A percentile compares a stretch with the other conserved stretches of the same genome.
Evolutionary conservation across 2,888 invertebrate genomes (phyloP).

Genomic region (Pachliopta kotzebuea): DNA sequence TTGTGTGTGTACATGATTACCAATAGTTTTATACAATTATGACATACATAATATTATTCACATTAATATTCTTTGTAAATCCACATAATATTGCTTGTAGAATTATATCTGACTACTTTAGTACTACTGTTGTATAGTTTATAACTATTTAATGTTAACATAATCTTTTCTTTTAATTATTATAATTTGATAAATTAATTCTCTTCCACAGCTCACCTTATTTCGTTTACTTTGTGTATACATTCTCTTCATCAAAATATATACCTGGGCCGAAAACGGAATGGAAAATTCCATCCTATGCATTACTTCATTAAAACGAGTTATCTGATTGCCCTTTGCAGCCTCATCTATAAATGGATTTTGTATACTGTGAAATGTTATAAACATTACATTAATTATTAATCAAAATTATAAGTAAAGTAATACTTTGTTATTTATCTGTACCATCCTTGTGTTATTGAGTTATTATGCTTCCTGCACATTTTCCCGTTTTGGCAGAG

Average conservation of each 20-base stretch:
- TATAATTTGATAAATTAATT: too few species aligned
- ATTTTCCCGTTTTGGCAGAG: constrained; percentile 63
- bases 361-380: background rate
- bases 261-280: constrained; percentile 73
- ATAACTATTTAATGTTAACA: too few species aligned
- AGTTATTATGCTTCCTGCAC: constrained; percentile 40
- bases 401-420: background rate
- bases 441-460: constrained; percentile 49
- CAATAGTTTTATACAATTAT: too few species aligned
- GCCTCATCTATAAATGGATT: background rate
- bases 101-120: too few species aligned
- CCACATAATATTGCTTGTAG: too few species aligned
- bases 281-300: constrained; percentile 69
- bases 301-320: constrained; percentile 53
- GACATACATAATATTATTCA: too few species aligned
- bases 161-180: too few species aligned
- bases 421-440: background rate
- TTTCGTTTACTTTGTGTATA: constrained; percentile 76
- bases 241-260: constrained; percentile 73
- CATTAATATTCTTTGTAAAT: too few species aligned
- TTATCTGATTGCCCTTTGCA: constrained; percentile 40
- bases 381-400: background rate
- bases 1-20: too few species aligned
- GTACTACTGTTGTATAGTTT: too few species aligned
- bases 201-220: constrained; percentile 50